Conservation (phyloP, 1,140 invertebrate genomes). For the Tyrophagus putrescentiae region DNA sequence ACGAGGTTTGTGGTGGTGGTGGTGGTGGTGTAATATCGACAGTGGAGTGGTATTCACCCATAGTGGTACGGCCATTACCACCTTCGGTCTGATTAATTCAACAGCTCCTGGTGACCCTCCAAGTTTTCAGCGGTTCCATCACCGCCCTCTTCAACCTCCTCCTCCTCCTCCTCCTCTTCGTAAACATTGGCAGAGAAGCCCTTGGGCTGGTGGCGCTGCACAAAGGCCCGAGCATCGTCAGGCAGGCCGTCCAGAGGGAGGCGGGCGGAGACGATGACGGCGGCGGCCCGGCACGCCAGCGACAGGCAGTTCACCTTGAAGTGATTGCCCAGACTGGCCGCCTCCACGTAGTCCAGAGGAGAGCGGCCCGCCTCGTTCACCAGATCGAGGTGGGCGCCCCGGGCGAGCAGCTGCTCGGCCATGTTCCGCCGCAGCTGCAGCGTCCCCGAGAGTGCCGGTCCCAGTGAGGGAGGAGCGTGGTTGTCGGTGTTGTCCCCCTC, state of each 20-base stretch:
- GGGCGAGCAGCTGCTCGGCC: conserved; percentile 49
- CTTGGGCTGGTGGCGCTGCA: background rate
- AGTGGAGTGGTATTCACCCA: no score
- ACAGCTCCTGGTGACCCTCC: no score
- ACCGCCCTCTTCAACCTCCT: no score
- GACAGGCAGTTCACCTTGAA: conserved; percentile 59
- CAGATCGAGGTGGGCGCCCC: conserved; percentile 72
- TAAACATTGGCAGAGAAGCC: background rate
- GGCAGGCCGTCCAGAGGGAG: conserved; percentile 46
- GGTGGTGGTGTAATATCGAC: no score
- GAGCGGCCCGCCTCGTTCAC: conserved; percentile 62
- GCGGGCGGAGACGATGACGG: conserved; percentile 49
- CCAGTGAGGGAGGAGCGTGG: conserved; percentile 57
- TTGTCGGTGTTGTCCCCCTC: conserved; percentile 53
- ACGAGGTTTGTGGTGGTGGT: no score
- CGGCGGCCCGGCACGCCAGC: conserved; percentile 61
- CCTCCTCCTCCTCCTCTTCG: no score
- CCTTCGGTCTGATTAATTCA: no score
- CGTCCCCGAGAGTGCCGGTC: conserved; percentile 53
- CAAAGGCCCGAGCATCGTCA: conserved; percentile 32
- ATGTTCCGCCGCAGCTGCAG: conserved; percentile 41
- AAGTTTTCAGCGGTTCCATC: no score
- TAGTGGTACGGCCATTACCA: no score
- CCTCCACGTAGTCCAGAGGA: conserved; percentile 48
- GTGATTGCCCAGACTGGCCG: conserved; percentile 33